These are phyloP conservation scores for Drosophila tsacasi DNA, from an alignment of 1,140 invertebrate species.

Conservation along the genomic window DNA sequence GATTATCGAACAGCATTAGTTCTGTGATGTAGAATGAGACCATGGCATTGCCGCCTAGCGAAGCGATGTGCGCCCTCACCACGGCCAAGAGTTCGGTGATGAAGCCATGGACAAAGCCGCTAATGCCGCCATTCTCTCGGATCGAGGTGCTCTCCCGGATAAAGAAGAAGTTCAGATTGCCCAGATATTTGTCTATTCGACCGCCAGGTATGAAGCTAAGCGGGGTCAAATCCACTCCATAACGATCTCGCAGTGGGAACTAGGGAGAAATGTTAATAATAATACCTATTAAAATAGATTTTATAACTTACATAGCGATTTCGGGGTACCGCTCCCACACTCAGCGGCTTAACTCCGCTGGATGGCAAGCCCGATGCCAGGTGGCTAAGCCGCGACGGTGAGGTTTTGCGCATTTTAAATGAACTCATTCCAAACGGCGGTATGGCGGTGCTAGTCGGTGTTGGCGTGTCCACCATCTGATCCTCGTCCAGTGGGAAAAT, in stretches of 20 bases:
- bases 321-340: constrained; percentile 26
- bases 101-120: constrained; percentile 97
- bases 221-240: constrained; percentile 94
- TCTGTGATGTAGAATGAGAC: constrained; percentile 97
- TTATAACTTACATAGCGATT: constrained; percentile 58
- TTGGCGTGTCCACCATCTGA: constrained; percentile 84
- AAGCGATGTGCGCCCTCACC: constrained; percentile 95
- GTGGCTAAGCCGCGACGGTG: constrained; percentile 63
- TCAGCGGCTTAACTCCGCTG: constrained; percentile 41
- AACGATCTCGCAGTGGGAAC: constrained; percentile 88
- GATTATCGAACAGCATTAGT: constrained; percentile 94
- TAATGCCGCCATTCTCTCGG: constrained; percentile 95
- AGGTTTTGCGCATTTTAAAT: constrained; percentile 78
- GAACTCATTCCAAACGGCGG: constrained; percentile 74
- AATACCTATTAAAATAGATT: neutral
- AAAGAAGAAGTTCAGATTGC: constrained; percentile 97
- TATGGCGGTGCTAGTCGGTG: constrained; percentile 68
- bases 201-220: constrained; percentile 93
- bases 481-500: constrained; percentile 92
- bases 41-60: constrained; percentile 97
- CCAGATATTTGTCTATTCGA: constrained; percentile 93
- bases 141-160: constrained; percentile 97
- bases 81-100: constrained; percentile 95
- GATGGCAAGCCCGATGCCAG: constrained; percentile 39
- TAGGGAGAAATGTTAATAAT: constrained; percentile 54